Conservation (phyloP, 2,113 vertebrate species). For the Poeciliopsis occidentalis region DNA sequence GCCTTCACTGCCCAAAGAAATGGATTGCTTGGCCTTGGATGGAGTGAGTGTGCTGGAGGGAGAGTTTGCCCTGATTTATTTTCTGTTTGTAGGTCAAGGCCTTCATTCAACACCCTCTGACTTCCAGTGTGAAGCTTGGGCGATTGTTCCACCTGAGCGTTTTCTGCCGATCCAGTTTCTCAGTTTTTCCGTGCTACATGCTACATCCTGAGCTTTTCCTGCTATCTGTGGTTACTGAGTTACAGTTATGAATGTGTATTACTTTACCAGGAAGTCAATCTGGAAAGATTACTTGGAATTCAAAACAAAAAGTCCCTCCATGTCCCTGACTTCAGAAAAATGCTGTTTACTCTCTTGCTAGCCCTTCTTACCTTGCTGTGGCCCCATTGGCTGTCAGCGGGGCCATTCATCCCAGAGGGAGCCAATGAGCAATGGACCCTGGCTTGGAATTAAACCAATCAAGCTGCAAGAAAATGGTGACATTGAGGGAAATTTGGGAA, state of each 20-base stretch:
- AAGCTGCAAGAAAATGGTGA: slow-evolving; percentile 42
- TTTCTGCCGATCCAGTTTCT: background rate
- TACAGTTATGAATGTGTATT: slow-evolving; percentile 3
- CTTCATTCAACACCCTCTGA: slow-evolving; percentile 49
- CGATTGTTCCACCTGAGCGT: background rate
- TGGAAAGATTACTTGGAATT: slow-evolving; percentile 42
- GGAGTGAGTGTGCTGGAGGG: slow-evolving; percentile 46
- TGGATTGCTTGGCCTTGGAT: slow-evolving; percentile 57
- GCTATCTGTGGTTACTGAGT: slow-evolving; percentile 15
- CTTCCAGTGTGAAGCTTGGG: slow-evolving; percentile 28
- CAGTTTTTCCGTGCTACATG: background rate
- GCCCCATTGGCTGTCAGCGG: slow-evolving; percentile 77
- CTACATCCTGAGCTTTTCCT: background rate
- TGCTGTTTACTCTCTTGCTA: slow-evolving; percentile 62
- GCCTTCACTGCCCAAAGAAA: slow-evolving; percentile 27
- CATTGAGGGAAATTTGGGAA: slow-evolving; percentile 72
- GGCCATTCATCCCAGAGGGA: slow-evolving; percentile 71
- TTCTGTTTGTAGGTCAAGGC: slow-evolving; percentile 54
- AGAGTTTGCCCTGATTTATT: slow-evolving; percentile 66
- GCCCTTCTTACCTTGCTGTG: slow-evolving; percentile 67
- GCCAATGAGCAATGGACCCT: slow-evolving; percentile 67
- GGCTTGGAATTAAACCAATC: slow-evolving; percentile 66
- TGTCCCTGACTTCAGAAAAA: slow-evolving; percentile 54
- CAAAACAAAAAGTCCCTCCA: slow-evolving; percentile 27
- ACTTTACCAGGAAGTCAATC: slow-evolving; percentile 34